Conservation (phyloP, 2,797 vertebrate genomes). For the Oophaga sylvatica region DNA sequence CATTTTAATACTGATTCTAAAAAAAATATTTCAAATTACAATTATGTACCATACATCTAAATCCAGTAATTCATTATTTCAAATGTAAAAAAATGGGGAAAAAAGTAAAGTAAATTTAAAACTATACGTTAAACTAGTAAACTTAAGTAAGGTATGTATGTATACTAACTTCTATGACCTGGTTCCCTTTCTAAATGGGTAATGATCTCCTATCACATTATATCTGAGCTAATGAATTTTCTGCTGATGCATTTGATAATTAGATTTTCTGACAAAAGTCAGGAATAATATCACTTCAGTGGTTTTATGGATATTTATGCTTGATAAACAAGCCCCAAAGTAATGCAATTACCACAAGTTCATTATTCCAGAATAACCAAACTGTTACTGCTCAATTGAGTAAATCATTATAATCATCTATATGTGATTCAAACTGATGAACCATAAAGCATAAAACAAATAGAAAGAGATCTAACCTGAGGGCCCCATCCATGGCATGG, state of each 20-base stretch:
- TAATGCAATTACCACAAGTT: conserved; percentile 29
- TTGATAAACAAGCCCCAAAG: conserved; percentile 49
- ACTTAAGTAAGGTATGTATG: neutral
- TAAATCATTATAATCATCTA: neutral
- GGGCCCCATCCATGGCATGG: conserved; percentile 94
- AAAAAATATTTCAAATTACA: too few species aligned
- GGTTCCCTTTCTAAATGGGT: neutral
- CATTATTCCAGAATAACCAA: conserved; percentile 45
- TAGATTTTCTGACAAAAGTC: conserved; percentile 48
- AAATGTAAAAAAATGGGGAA: too few species aligned
- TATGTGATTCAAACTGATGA: conserved; percentile 34
- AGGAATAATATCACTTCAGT: conserved; percentile 55
- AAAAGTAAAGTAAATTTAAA: too few species aligned
- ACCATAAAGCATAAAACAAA: conserved; percentile 47
- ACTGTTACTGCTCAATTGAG: conserved; percentile 52
- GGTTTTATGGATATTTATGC: conserved; percentile 48
- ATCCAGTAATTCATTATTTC: too few species aligned
- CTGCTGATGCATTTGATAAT: conserved; percentile 45
- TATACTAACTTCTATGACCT: neutral
- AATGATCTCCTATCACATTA: neutral
- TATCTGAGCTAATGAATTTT: conserved; percentile 30
- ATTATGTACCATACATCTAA: too few species aligned
- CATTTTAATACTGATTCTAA: too few species aligned
- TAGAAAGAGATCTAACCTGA: conserved; percentile 78
- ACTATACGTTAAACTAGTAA: neutral